phyloP scores from a whole-genome alignment of 2,797 vertebrate genomes.

The Anisognathus igniventris region DNA sequence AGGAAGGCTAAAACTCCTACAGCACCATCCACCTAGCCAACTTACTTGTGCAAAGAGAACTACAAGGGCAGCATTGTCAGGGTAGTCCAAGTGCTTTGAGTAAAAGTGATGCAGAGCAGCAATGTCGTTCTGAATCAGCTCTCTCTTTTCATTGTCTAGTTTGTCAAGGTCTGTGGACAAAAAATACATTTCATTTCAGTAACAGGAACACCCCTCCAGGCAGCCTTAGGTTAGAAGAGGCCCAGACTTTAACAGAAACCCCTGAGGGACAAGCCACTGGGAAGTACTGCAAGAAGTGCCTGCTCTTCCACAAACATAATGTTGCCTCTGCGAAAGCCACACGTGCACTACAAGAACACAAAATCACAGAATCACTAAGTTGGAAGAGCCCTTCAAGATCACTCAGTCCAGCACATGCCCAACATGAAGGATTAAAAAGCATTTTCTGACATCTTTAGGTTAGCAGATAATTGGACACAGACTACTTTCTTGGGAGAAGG shows the following conservation, averaged over 20 bases:
- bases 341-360: accelerated
- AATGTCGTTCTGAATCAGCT: slow-evolving; percentile 85
- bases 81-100: slow-evolving; percentile 90
- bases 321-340: neutral
- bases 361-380: neutral
- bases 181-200: slow-evolving; percentile 51
- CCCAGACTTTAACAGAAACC: neutral
- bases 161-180: slow-evolving; percentile 85
- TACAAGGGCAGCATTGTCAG: slow-evolving; percentile 80
- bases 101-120: slow-evolving; percentile 90
- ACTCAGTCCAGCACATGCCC: neutral
- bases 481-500: neutral
- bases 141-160: slow-evolving; percentile 88
- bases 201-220: neutral
- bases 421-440: neutral
- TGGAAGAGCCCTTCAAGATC: neutral
- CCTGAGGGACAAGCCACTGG: neutral
- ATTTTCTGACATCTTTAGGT: neutral
- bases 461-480: neutral
- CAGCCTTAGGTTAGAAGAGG: neutral
- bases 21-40: neutral
- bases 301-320: neutral
- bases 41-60: slow-evolving; percentile 91
- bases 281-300: neutral
- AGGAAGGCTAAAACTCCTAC: neutral